Evolutionary conservation across 2,888 invertebrate genomes (phyloP), one percentile per base, ranked within the genome.

Genomic region (Diloba caeruleocephala): DNA sequence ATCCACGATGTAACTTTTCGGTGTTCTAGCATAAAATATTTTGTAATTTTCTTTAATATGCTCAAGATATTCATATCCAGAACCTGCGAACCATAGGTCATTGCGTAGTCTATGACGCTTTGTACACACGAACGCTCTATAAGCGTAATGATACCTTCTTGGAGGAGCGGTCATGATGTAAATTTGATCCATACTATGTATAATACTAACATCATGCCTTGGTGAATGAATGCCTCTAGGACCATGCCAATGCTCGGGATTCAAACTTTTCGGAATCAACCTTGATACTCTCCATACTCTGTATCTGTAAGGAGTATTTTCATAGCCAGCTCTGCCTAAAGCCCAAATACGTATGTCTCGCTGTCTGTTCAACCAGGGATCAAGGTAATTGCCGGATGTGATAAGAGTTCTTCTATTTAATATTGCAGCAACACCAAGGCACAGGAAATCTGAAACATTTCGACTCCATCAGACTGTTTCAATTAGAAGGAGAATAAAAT

Each of bases 181-280:
- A 0, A 88, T 79, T 46, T 78, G 76, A 38, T 88, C 88, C 1
- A 67, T 31, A 5, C 61, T 68, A 14, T 81, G 68, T 3, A 88
- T 71, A 1, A 88, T 15, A 1, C 67, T 28, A 0, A 88, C 41
- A 37, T 88, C 88, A 29, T 88, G 85, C 0, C 86, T 73, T 0
- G 87, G 84, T 0, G 60, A 57, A 41, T 89, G 88, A 0, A 48
- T 43, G 0, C 86, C 86, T 25, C 75, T 68, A 0, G 81, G 71
- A 0, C 89, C 89, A n/a, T 88, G 88, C 49, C 78, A 74, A 41
- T 89, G 89, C 57, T 89, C 89, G 0, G 81, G 78, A 46, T 84
- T 89, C 4, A 56, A 21, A 51, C 85, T 85, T 19, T 62, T 74
- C 0, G 85, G 85, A 0, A 83, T 49, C 0, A 85, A 0, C 9